Percentiles rank a stretch among this genome's conserved stretches.
Conservation (phyloP, 2,888 invertebrate genomes). For the Brachyptera putata region DNA sequence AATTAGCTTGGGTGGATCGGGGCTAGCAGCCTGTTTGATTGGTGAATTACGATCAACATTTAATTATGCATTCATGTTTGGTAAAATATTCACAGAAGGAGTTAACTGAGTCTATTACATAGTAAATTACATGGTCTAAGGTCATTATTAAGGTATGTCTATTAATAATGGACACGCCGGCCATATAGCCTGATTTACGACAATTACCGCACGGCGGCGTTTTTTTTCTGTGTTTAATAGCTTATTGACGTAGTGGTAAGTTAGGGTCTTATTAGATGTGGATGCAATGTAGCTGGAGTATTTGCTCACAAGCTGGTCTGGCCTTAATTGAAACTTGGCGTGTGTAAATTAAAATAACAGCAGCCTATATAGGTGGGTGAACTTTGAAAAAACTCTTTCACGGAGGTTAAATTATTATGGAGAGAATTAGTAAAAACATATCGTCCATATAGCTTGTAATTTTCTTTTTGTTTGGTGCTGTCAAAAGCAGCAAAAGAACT, state of each 20-base stretch:
- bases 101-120: not conserved
- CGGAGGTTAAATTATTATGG: slow-evolving; percentile 4
- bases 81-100: slow-evolving; percentile 4
- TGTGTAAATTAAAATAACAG: slow-evolving; percentile 21
- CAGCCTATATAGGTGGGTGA: slow-evolving; percentile 19
- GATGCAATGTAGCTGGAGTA: not conserved
- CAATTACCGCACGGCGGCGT: not conserved
- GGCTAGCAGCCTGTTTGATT: slow-evolving; percentile 4
- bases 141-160: slow-evolving; percentile 6
- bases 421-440: not conserved
- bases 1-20: not conserved
- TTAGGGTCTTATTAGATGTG: slow-evolving; percentile 9
- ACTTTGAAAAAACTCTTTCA: slow-evolving; percentile 7
- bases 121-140: slow-evolving; percentile 10
- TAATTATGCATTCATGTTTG: slow-evolving; percentile 17
- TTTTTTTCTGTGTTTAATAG: slow-evolving; percentile 14
- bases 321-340: slow-evolving; percentile 26
- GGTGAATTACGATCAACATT: slow-evolving; percentile 13
- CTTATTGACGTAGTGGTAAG: slow-evolving; percentile 11
- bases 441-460: not conserved
- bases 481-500: slow-evolving; percentile 5
- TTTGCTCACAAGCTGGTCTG: slow-evolving; percentile 20
- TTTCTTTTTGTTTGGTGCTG: not conserved
- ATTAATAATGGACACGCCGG: not conserved
- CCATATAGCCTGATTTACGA: slow-evolving; percentile 8